Evolutionary conservation across 2,888 invertebrate genomes (phyloP), one percentile per base, ranked within the genome.

Genomic region (Palloptera scutellata): DNA sequence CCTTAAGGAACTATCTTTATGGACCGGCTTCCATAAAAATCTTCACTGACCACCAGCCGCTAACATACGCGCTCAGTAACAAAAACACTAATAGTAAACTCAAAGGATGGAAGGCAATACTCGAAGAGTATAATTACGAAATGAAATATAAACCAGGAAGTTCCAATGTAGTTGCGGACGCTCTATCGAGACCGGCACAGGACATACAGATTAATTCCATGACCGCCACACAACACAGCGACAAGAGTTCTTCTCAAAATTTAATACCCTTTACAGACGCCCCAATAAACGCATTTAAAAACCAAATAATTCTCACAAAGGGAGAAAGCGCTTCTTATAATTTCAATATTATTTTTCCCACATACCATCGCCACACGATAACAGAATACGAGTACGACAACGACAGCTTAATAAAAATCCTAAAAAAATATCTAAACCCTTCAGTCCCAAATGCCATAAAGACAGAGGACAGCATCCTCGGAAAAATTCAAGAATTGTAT

Each of bases 81-180:
- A 70, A 57, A 48, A 70, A 70, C n/a, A 57, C 6, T 3, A 70
- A 72, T 15, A 19, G 6, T 1, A 68, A 69, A 11, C 30, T 69
- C 15, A 71, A 71, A 43, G 40, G 65, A 53, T 64, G 67, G 68
- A 66, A 70, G 45, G 51, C 59, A 3, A 66, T 61, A 12, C 19
- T 67, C 1, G 67, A 72, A 45, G 68, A 70, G 20, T 67, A 69
- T 20, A 65, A 69, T 30, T 58, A 70, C 15, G 59, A 63, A 15
- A 1, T 64, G 2, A 48, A 64, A 13, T 62, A 70, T n/a, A 67
- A 67, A n/a, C n/a, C n/a, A n/a, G n/a, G n/a, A n/a, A n/a, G n/a
- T n/a, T n/a, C n/a, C n/a, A n/a, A n/a, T n/a, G 17, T 66, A 0
- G 67, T 70, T 0, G 70, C 65, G 8, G 70, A 70, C 45, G 61